These are phyloP conservation scores for Hypomesus transpacificus DNA, from an alignment of 2,113 vertebrate genomes.

Conservation along the genomic window DNA sequence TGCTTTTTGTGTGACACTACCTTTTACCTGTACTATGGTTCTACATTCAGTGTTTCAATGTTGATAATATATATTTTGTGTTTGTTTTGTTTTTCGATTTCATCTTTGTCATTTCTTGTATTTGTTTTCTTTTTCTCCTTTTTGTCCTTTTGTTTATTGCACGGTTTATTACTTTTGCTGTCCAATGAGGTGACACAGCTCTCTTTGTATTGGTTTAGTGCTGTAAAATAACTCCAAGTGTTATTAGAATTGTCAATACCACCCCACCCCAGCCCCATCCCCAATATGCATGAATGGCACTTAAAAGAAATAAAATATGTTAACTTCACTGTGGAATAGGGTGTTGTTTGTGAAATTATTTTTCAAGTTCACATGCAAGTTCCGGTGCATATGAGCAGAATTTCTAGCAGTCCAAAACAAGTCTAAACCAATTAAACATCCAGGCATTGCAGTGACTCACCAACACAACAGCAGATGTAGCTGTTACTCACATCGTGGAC, in stretches of 20 bases:
- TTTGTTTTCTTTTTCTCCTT: constrained; percentile 71
- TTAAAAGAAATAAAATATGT: constrained; percentile 88
- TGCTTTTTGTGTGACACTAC: constrained; percentile 89
- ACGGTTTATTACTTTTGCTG: constrained; percentile 92
- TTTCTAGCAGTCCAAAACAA: too few relatives aligned
- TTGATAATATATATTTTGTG: constrained; percentile 83
- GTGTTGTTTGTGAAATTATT: constrained; percentile 55
- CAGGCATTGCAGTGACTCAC: not conserved
- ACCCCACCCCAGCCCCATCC: constrained; percentile 61
- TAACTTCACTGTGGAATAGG: constrained; percentile 83
- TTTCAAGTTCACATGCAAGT: not conserved
- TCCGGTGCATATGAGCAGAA: too few relatives aligned
- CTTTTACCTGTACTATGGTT: constrained; percentile 89
- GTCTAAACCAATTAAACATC: too few relatives aligned
- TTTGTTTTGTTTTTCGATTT: constrained; percentile 69
- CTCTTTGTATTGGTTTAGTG: constrained; percentile 92
- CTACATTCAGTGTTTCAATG: constrained; percentile 94
- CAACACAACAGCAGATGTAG: constrained; percentile 7
- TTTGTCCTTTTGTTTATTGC: constrained; percentile 83
- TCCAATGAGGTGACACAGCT: constrained; percentile 82
- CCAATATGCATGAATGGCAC: constrained; percentile 96
- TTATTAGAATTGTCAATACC: constrained; percentile 89
- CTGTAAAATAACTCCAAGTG: constrained; percentile 90
- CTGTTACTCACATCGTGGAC: not conserved
- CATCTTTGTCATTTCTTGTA: constrained; percentile 68